phyloP scores from a whole-genome alignment of 2,888 invertebrate species.

The Scelioninae gen. 2 region DNA sequence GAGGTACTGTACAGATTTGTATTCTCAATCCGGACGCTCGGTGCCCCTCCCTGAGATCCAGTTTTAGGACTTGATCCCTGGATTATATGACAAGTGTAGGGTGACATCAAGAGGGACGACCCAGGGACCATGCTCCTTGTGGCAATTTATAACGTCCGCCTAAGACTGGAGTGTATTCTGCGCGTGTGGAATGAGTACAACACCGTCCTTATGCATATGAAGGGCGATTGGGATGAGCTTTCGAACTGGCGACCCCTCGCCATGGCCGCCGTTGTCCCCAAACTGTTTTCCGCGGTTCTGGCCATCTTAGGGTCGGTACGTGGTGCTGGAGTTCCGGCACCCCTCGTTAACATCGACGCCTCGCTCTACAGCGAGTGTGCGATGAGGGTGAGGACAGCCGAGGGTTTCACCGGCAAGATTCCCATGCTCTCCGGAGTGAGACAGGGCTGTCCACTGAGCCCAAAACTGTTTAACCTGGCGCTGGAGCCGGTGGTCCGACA shows the following conservation, averaged over 20 bases:
- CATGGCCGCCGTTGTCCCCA: constrained; percentile 58
- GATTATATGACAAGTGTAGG: constrained; percentile 34
- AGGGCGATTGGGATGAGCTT: constrained; percentile 47
- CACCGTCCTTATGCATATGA: constrained; percentile 58
- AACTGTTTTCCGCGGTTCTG: constrained; percentile 46
- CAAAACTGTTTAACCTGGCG: no score
- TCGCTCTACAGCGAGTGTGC: constrained; percentile 53
- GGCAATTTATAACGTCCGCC: no score
- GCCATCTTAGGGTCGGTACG: constrained; percentile 60
- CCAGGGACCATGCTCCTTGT: no score
- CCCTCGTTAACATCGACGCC: constrained; percentile 42
- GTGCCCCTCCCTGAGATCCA: constrained; percentile 21
- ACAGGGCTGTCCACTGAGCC: no score
- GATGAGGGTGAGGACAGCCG: not conserved
- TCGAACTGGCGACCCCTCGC: constrained; percentile 68
- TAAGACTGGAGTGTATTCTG: no score
- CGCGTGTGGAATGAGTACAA: constrained; percentile 37
- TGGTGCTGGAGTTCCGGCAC: constrained; percentile 33
- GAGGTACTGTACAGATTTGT: constrained; percentile 27
- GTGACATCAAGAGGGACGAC: constrained; percentile 31
- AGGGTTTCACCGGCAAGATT: no score
- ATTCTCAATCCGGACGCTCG: not conserved
- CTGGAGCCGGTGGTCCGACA: no score
- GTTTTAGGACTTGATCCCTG: constrained; percentile 3
- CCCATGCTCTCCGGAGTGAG: no score